phyloP scores from a whole-genome alignment of 2,888 invertebrate species.

The Mythimna impura region DNA sequence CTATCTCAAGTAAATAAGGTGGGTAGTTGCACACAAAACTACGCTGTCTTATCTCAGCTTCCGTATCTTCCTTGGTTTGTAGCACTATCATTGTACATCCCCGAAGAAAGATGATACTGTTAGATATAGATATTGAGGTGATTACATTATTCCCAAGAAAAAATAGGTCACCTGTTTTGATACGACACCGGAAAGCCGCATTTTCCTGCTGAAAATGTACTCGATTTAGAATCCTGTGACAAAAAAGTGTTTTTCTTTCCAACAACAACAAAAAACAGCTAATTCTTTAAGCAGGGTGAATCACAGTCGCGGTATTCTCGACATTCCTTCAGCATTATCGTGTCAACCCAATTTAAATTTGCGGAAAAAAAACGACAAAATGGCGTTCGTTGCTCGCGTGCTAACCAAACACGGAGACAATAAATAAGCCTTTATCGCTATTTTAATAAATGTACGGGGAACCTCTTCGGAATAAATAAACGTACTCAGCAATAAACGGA shows the following conservation, averaged over 20 bases:
- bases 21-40: constrained; percentile 14
- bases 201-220: neutral
- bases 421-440: constrained; percentile 89
- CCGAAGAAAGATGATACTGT: neutral
- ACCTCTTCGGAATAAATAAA: constrained; percentile 85
- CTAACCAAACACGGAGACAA: constrained; percentile 82
- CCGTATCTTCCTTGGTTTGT: constrained; percentile 1
- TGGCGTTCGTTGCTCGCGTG: constrained; percentile 80
- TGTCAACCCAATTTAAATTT: constrained; percentile 68
- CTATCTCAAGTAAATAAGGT: neutral
- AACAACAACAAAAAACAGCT: constrained; percentile 27
- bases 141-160: neutral
- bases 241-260: constrained; percentile 4
- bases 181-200: neutral
- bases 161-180: neutral
- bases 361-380: constrained; percentile 63
- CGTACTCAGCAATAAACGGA: constrained; percentile 77
- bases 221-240: neutral
- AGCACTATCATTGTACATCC: neutral
- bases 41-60: constrained; percentile 12
- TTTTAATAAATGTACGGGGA: constrained; percentile 88
- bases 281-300: constrained; percentile 56
- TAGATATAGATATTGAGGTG: neutral
- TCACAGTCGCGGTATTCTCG: constrained; percentile 52
- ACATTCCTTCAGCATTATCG: constrained; percentile 66